A percentile compares a stretch with the other conserved stretches of the same genome.
phyloP scores from a whole-genome alignment of 2,888 invertebrate species.

The Pinctada fucata region DNA sequence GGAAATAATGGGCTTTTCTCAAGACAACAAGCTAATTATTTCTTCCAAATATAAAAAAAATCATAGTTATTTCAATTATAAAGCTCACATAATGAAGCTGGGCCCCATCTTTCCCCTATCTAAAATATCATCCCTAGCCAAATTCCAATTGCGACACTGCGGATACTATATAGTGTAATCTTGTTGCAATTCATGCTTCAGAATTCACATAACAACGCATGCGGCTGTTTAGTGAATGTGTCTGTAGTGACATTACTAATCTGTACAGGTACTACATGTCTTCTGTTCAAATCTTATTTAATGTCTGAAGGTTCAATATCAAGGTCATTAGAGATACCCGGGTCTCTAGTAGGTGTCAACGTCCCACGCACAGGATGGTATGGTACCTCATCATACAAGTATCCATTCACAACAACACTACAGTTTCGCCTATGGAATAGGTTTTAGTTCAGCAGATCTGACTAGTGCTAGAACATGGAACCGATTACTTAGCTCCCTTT shows the following conservation, averaged over 20 bases:
- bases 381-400: not conserved
- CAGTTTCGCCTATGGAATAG: constrained; percentile 2
- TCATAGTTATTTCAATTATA: too few species aligned
- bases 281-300: not conserved
- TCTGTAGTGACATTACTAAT: constrained; percentile 9
- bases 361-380: constrained; percentile 13
- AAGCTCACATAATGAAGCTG: too few species aligned
- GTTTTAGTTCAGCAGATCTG: constrained; percentile 3
- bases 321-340: not conserved
- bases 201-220: not conserved
- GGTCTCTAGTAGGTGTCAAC: constrained; percentile 6
- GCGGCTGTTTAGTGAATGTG: not conserved
- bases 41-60: too few species aligned
- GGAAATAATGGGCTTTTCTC: too few species aligned
- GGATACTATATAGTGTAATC: too few species aligned
- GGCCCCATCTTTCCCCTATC: too few species aligned
- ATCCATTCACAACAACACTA: constrained; percentile 9
- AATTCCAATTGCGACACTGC: too few species aligned
- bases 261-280: not conserved
- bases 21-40: too few species aligned
- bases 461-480: too few species aligned
- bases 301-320: not conserved
- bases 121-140: too few species aligned
- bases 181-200: constrained; percentile 5
- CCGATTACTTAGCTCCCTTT: too few species aligned